These are phyloP conservation scores for Falco novaeseelandiae DNA, from an alignment of 2,797 vertebrate genomes.

Conservation along the genomic window DNA sequence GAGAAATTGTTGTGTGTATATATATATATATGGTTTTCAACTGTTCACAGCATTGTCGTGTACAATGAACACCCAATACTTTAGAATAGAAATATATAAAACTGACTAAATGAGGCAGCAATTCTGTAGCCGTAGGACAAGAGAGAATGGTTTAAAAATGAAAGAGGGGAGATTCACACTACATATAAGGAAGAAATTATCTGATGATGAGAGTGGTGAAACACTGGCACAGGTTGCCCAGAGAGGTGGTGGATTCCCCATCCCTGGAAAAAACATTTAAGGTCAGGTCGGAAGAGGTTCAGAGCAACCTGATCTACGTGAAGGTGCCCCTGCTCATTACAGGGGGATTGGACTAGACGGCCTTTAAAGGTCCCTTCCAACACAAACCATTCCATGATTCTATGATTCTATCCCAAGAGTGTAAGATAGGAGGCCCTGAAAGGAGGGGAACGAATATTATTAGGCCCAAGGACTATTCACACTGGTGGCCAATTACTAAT, in stretches of 20 bases:
- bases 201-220: fast-evolving
- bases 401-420: neutral
- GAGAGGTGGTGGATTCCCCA: too few species aligned
- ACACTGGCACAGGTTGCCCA: neutral
- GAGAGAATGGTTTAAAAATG: neutral
- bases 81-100: neutral
- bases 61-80: neutral
- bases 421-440: neutral
- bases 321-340: fast-evolving
- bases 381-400: neutral
- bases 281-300: neutral
- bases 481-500: neutral
- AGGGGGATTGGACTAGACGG: neutral
- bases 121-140: neutral
- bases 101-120: neutral
- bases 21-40: neutral
- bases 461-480: neutral
- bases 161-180: neutral
- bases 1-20: neutral
- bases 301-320: neutral
- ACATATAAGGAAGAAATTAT: neutral
- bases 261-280: neutral
- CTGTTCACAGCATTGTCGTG: neutral
- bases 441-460: neutral
- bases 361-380: neutral